These are phyloP conservation scores for Magallana ariakensis DNA, from an alignment of 1,140 invertebrate genomes.

Conservation along the genomic window DNA sequence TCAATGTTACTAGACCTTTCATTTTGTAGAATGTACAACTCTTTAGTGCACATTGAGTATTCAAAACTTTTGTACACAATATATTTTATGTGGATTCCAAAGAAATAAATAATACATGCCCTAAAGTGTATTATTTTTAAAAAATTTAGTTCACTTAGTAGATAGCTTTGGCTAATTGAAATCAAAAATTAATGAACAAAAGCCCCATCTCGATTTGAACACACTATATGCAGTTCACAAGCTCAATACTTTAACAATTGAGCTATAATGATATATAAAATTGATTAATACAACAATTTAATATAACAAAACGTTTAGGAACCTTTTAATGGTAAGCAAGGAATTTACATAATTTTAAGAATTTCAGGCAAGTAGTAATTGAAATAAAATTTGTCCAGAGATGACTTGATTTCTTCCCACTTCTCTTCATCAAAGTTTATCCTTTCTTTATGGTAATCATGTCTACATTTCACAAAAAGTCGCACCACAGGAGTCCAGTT, in stretches of 20 bases:
- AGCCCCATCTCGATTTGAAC: too few species aligned
- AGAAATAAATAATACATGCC: too few species aligned
- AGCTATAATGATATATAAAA: neutral
- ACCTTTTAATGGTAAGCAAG: neutral
- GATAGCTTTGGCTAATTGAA: too few species aligned
- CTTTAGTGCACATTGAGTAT: too few species aligned
- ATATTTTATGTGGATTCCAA: too few species aligned
- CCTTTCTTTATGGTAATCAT: neutral
- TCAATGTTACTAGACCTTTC: too few species aligned
- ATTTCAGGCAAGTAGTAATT: neutral
- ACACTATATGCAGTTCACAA: too few species aligned
- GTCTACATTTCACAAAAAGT: slow-evolving; percentile 35
- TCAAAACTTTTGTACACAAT: too few species aligned
- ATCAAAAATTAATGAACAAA: too few species aligned
- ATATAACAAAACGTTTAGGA: neutral
- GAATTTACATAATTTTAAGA: neutral
- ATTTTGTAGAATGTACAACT: too few species aligned
- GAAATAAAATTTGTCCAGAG: slow-evolving; percentile 28
- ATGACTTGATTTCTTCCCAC: neutral
- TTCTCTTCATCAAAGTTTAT: slow-evolving; percentile 15
- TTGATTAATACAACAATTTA: neutral
- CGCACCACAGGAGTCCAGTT: neutral
- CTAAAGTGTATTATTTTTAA: too few species aligned
- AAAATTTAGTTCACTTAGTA: too few species aligned
- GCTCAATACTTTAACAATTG: neutral